phyloP scores from a whole-genome alignment of 2,797 vertebrate species.

The Danio kyathit region DNA sequence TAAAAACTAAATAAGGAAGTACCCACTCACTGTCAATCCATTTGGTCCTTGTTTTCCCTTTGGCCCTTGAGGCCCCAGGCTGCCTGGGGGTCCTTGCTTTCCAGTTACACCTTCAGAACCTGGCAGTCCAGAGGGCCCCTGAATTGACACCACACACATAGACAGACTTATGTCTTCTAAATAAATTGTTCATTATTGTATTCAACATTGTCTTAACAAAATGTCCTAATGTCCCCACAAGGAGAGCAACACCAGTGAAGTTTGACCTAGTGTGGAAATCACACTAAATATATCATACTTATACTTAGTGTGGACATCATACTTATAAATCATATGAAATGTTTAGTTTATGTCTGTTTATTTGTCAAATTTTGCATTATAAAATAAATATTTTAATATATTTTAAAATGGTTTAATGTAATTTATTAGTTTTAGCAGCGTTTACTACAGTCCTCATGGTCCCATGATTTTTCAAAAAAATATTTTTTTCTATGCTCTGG shows the following conservation, averaged over 20 bases:
- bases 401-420: too few relatives aligned
- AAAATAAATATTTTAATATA: too few relatives aligned
- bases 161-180: background rate
- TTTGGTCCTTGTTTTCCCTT: constrained; percentile 68
- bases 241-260: background rate
- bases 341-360: too few relatives aligned
- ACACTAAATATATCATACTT: too few relatives aligned
- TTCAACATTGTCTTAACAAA: background rate
- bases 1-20: constrained; percentile 42
- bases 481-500: too few relatives aligned
- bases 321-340: too few relatives aligned
- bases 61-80: constrained; percentile 69
- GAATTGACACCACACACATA: constrained; percentile 30
- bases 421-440: too few relatives aligned
- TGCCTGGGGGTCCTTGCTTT: constrained; percentile 74
- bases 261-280: too few relatives aligned
- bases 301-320: too few relatives aligned
- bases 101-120: constrained; percentile 74
- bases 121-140: constrained; percentile 75
- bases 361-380: too few relatives aligned
- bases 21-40: constrained; percentile 83
- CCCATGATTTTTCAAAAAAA: too few relatives aligned
- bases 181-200: background rate
- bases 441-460: too few relatives aligned
- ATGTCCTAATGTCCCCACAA: background rate